Conservation (phyloP, 2,797 vertebrate species). For the Clarias pachynema region DNA sequence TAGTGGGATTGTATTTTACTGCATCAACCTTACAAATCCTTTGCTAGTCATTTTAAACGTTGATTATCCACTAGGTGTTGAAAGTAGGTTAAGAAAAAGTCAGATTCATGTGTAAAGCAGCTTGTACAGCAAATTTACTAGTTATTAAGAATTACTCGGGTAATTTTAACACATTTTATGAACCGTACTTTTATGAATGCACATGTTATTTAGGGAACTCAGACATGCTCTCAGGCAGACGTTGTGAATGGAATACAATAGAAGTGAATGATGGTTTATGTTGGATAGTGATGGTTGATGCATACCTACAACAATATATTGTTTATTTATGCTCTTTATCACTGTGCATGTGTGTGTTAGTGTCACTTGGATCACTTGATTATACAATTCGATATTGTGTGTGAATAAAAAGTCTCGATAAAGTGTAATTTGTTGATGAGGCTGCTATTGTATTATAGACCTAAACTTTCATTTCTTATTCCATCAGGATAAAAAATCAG, state of each 20-base stretch:
- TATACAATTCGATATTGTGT: neutral
- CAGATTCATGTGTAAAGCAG: neutral
- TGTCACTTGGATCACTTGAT: neutral
- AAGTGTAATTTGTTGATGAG: neutral
- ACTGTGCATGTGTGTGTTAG: neutral
- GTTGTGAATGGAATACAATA: neutral
- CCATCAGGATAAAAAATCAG: slow-evolving; percentile 95
- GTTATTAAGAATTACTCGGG: neutral
- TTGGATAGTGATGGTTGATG: neutral
- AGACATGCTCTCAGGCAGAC: neutral
- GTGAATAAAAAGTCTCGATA: neutral
- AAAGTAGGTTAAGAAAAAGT: neutral
- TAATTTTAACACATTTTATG: neutral
- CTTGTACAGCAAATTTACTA: neutral
- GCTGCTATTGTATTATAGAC: neutral
- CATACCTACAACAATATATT: neutral
- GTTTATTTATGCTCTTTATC: neutral
- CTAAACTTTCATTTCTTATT: slow-evolving; percentile 18
- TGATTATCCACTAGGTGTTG: neutral
- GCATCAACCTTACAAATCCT: neutral
- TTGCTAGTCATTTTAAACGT: neutral
- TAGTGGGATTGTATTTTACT: neutral
- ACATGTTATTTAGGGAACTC: neutral
- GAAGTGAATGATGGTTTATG: neutral
- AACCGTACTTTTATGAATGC: neutral